phyloP scores from a whole-genome alignment of 2,797 vertebrate species.

The Danio tinwini region DNA sequence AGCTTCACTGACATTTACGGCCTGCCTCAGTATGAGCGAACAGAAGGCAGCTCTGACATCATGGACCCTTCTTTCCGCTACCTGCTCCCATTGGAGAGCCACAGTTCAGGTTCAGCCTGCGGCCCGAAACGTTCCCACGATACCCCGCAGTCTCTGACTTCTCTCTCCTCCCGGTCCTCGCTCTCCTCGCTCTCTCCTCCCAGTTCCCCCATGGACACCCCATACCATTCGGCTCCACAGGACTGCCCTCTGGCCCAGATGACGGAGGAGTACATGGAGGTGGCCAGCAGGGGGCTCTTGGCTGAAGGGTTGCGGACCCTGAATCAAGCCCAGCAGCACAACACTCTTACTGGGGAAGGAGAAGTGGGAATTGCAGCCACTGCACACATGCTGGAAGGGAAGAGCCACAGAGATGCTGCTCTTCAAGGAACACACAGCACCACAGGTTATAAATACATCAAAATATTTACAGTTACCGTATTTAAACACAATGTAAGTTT shows the following conservation, averaged over 20 bases:
- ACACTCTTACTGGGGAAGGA: constrained; percentile 73
- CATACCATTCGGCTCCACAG: constrained; percentile 86
- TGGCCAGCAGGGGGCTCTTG: constrained; percentile 81
- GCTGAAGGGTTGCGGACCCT: constrained; percentile 86
- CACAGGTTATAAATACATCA: constrained; percentile 66
- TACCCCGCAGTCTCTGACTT: constrained; percentile 93
- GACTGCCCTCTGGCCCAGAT: constrained; percentile 91
- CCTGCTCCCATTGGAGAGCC: constrained; percentile 82
- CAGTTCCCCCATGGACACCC: constrained; percentile 95
- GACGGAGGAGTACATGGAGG: constrained; percentile 93
- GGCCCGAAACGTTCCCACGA: constrained; percentile 86
- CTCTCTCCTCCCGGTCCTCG: constrained; percentile 94
- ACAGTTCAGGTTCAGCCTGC: constrained; percentile 43
- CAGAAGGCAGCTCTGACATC: constrained; percentile 76
- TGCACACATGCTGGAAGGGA: constrained; percentile 77
- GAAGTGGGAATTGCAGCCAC: constrained; percentile 63
- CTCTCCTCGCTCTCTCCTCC: constrained; percentile 95
- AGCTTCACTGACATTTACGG: constrained; percentile 99
- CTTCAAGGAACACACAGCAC: constrained; percentile 74
- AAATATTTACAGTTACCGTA: too few species aligned
- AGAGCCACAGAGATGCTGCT: constrained; percentile 79
- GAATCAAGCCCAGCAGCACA: constrained; percentile 68
- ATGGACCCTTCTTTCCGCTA: constrained; percentile 87
- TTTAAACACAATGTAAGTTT: too few species aligned
- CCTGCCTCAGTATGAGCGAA: constrained; percentile 90